Evolutionary conservation across 2,888 invertebrate genomes (phyloP), one percentile per base, ranked within the genome.

Genomic region (Epirrhoe tristata): DNA sequence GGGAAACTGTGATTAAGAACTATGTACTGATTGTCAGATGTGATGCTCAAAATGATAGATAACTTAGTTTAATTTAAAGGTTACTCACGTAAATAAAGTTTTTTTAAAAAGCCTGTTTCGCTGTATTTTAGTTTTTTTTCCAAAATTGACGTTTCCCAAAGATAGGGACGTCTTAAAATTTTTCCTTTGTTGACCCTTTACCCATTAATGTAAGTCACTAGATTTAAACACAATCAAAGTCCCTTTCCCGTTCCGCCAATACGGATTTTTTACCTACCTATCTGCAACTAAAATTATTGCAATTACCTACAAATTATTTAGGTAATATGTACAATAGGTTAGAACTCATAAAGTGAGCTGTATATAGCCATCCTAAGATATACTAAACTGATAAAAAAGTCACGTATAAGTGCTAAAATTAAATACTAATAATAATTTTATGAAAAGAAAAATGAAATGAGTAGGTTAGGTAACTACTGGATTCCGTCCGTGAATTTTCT

Each of bases 1-100:
- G 95, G 96, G n/a, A 96, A 95, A 80, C 86, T 96, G 76, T 89
- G 76, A 87, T 74, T 16, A 16, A 46, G 76, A 87, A 74, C 34
- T 34, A 31, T 16, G 12, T 31, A n/a, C 24, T 57, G 43, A 24
- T 57, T 43, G 34, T 7, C 7, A 34, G 1, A 43, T 12, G 12
- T 43, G 36, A 8, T 10, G 39, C 39, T 43, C 39, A 12, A 43
- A 43, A 36, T 8, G 3, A 12, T 4, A 43, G 12, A 43, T 12
- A 12, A 43, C 12, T 10, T 12, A 43, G 8, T 39, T 24, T 3
- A 39, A 12, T 8, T 43, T 43, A 43, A 4, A n/a, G n/a, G n/a
- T n/a, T n/a, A n/a, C n/a, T n/a, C n/a, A n/a, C n/a, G n/a, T n/a
- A n/a, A 43, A 12, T 12, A 43, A 43, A 43, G 39, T 43, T 2